These are phyloP conservation scores for Leucophenga montana DNA, from an alignment of 2,888 invertebrate species.

Conservation along the genomic window DNA sequence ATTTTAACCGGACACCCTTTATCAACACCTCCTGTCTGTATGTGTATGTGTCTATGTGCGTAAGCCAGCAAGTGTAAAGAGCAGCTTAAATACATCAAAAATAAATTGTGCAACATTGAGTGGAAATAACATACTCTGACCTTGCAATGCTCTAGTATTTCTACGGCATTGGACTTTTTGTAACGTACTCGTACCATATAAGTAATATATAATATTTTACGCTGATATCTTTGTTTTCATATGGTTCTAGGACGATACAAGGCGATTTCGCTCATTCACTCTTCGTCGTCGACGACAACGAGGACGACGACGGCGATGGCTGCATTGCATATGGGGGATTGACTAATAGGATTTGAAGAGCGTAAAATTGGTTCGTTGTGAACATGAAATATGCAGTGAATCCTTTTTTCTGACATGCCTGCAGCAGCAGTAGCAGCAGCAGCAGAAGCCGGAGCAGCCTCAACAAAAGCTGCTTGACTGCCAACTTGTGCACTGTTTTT, in stretches of 20 bases:
- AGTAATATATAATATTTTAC: constrained; percentile 13
- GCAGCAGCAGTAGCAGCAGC: constrained; percentile 44
- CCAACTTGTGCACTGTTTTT: constrained; percentile 52
- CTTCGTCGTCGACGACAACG: background rate
- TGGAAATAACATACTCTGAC: constrained; percentile 14
- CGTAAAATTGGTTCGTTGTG: constrained; percentile 74
- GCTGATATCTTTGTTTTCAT: constrained; percentile 3
- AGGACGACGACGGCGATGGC: background rate
- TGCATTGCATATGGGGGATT: constrained; percentile 67
- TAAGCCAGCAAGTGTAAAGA: background rate
- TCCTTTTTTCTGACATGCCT: constrained; percentile 66
- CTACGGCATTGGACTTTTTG: background rate
- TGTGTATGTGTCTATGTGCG: background rate
- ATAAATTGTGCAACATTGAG: constrained; percentile 26
- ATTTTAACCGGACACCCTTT: no score
- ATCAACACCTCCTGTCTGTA: no score
- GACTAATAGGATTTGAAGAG: constrained; percentile 74
- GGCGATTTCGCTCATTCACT: background rate
- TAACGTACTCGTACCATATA: background rate
- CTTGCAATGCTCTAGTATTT: background rate
- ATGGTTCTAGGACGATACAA: background rate
- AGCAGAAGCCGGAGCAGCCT: constrained; percentile 3
- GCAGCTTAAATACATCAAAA: constrained; percentile 6
- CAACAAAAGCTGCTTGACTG: constrained; percentile 4
- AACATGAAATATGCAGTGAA: constrained; percentile 74